Base-by-base conservation (phyloP, 2,888 invertebrate species). In the Perizoma flavofasciatum region DNA sequence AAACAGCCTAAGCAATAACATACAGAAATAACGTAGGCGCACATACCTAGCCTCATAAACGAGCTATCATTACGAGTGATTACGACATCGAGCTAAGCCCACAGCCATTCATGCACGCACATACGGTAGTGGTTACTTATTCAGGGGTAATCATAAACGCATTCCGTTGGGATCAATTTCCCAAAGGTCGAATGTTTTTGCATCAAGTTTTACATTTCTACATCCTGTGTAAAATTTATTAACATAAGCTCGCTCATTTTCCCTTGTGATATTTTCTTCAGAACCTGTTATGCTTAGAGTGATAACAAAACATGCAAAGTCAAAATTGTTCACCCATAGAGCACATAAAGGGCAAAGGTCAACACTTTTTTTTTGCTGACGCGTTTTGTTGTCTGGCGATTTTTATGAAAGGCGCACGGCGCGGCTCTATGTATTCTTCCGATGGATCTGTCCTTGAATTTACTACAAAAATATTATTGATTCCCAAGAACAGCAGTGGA, bases 261-360 rank as follows among this genome's bases (percentile, higher is more conserved):
- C 4, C 7, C 3, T 35, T 34, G 33, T 54, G 41, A 40, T 50
- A 40, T 54, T 41, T 46, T 43, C 35, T 46, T 10, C 6, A 49
- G 49, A 41, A 49, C 32, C n/a, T n/a, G n/a, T 6, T 48, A n/a
- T 57, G 63, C 61, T 57, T 58, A 55, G 55, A 68, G 64, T 22
- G 1, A 69, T 56, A 70, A 68, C 64, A 68, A 72, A 73, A 69
- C 70, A 55, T 55, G 63, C 47, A 69, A 76, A 75, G 71, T 77
- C 71, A 74, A 71, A 73, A 72, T 71, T 72, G 68, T 70, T 63
- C 62, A 61, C 56, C 65, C 59, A 61, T 39, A 59, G 46, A 69
- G 61, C n/a, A 5, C 35, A 34, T 63, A 68, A 65, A 68, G 69
- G 71, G 70, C 69, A 72, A 72, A 74, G 75, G 63, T 67, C 52